phyloP scores from a whole-genome alignment of 2,113 vertebrate genomes.

The Peromyscus leucopus region DNA sequence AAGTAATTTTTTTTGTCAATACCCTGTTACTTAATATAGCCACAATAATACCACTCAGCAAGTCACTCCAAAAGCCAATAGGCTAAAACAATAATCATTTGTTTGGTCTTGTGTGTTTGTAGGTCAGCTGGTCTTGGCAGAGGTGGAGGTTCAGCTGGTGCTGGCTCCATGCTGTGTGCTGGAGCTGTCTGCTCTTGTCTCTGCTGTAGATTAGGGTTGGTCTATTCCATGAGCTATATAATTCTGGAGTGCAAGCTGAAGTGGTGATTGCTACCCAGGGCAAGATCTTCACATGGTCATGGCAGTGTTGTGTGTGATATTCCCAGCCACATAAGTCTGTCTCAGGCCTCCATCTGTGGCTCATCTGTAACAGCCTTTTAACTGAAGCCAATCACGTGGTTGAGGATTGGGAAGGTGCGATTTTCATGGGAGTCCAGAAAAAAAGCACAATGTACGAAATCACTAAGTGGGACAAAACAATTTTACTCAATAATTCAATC shows the following conservation, averaged over 20 bases:
- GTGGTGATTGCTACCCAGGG: not conserved
- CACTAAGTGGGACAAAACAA: not conserved
- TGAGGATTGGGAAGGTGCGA: not conserved
- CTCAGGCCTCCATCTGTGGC: not conserved
- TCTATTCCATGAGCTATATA: not conserved
- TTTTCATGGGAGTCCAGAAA: not conserved
- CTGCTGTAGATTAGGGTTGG: not conserved
- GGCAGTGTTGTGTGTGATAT: not conserved
- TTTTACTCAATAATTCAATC: conserved; percentile 34
- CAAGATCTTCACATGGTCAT: not conserved
- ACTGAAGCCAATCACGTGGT: not conserved
- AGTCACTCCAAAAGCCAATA: not conserved
- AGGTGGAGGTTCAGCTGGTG: not conserved
- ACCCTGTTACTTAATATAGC: not conserved
- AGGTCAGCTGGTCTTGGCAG: not conserved
- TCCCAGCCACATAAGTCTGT: not conserved
- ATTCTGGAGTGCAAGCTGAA: not conserved
- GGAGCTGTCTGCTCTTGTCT: not conserved
- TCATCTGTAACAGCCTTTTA: conserved; percentile 15
- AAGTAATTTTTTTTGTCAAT: not conserved
- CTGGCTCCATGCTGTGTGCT: not conserved
- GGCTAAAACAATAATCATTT: not conserved
- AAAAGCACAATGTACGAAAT: not conserved
- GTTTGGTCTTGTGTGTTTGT: not conserved
- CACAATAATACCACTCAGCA: not conserved